Conservation (phyloP, 2,888 invertebrate species). For the Nemapogon koenigi region DNA sequence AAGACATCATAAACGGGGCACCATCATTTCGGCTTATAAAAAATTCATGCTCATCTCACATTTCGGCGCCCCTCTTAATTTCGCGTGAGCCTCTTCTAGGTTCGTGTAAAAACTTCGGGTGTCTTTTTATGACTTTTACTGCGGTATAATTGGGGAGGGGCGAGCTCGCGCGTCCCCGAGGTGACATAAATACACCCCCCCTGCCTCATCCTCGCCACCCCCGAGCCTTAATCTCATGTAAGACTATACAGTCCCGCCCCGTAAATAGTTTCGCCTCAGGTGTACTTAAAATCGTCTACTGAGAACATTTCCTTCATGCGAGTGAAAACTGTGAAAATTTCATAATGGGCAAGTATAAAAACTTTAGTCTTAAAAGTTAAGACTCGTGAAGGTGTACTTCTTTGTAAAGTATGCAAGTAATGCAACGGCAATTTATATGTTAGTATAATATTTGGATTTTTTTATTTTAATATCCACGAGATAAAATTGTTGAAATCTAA, state of each 20-base stretch:
- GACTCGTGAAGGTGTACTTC: too few species aligned
- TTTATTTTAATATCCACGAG: too few species aligned
- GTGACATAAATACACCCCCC: constrained; percentile 63
- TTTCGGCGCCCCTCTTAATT: constrained; percentile 66
- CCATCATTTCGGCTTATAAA: constrained; percentile 65
- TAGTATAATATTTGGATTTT: too few species aligned
- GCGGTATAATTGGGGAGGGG: constrained; percentile 66
- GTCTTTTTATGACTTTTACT: constrained; percentile 67
- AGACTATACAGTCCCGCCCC: constrained; percentile 35
- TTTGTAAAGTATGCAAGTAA: too few species aligned
- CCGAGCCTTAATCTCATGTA: constrained; percentile 54
- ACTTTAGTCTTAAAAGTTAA: too few species aligned
- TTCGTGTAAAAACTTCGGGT: constrained; percentile 66
- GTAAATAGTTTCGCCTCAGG: constrained; percentile 21
- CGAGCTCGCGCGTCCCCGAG: constrained; percentile 57
- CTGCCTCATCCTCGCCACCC: constrained; percentile 37
- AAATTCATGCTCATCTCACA: constrained; percentile 66
- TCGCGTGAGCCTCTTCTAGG: constrained; percentile 60
- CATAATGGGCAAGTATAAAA: too few species aligned
- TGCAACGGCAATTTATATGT: too few species aligned
- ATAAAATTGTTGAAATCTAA: too few species aligned
- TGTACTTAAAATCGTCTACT: constrained; percentile 24
- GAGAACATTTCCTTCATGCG: too few species aligned
- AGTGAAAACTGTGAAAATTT: too few species aligned
- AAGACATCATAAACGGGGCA: constrained; percentile 63